These are phyloP conservation scores for Xiphorhynchus erythropygius DNA, from an alignment of 2,797 vertebrate genomes.

Conservation along the genomic window DNA sequence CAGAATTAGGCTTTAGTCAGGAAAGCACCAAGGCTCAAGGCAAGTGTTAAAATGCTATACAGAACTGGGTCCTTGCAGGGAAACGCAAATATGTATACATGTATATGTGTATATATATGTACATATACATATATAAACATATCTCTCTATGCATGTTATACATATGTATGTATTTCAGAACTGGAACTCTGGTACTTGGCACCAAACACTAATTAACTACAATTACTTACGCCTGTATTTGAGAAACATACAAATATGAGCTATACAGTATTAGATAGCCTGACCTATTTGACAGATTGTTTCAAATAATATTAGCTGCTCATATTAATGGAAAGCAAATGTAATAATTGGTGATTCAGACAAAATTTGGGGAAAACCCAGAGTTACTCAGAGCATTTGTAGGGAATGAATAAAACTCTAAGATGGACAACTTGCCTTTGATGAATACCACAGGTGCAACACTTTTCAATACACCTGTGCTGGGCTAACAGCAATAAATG, in stretches of 20 bases:
- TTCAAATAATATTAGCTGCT: background rate
- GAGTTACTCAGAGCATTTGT: constrained; percentile 4
- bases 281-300: background rate
- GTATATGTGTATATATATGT: background rate
- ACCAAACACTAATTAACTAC: background rate
- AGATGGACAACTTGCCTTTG: constrained; percentile 18
- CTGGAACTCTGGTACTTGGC: background rate
- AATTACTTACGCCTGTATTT: background rate
- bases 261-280: background rate
- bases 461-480: constrained; percentile 27
- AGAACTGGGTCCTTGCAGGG: background rate
- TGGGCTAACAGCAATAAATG: constrained; percentile 32
- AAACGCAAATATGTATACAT: background rate
- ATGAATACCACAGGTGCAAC: constrained; percentile 37
- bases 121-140: background rate
- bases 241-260: background rate
- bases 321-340: constrained; percentile 1
- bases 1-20: background rate
- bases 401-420: constrained; percentile 17
- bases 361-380: constrained; percentile 13
- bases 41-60: background rate
- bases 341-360: constrained; percentile 33
- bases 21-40: background rate
- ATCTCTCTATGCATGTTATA: no score
- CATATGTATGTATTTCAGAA: background rate